These are phyloP conservation scores for Nomada goodeniana DNA, from an alignment of 2,888 invertebrate species.

Conservation along the genomic window DNA sequence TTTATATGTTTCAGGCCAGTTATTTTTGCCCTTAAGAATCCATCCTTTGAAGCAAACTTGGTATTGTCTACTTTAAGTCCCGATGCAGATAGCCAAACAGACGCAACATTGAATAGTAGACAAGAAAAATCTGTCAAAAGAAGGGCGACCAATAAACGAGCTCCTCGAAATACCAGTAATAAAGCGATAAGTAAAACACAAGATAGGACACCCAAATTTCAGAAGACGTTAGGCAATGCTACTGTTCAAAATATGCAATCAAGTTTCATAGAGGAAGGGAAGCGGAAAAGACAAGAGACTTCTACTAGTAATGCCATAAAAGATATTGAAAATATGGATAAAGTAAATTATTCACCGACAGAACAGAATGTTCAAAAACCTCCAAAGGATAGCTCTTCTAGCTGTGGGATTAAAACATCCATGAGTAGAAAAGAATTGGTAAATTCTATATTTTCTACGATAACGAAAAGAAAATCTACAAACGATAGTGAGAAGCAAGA, in stretches of 20 bases:
- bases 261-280: slow-evolving; percentile 20
- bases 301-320: neutral
- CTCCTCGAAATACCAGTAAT: slow-evolving; percentile 20
- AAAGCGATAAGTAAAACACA: slow-evolving; percentile 41
- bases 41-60: slow-evolving; percentile 91
- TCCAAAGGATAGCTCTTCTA: slow-evolving; percentile 4
- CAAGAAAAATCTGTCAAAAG: slow-evolving; percentile 32
- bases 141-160: slow-evolving; percentile 18
- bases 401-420: slow-evolving; percentile 2
- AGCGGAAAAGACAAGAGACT: neutral
- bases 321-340: neutral
- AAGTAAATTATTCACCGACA: neutral
- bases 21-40: slow-evolving; percentile 90
- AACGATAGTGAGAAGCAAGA: slow-evolving; percentile 64
- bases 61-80: slow-evolving; percentile 92
- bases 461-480: slow-evolving; percentile 54
- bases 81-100: slow-evolving; percentile 83
- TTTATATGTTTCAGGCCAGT: slow-evolving; percentile 88
- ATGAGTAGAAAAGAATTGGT: slow-evolving; percentile 23
- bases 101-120: slow-evolving; percentile 67
- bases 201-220: slow-evolving; percentile 19
- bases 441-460: slow-evolving; percentile 47
- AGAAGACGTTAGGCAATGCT: slow-evolving; percentile 7
- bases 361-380: slow-evolving; percentile 5
- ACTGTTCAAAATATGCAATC: slow-evolving; percentile 1